Conservation (phyloP, 2,888 invertebrate genomes). For the Prostheceraeus crozeri region DNA sequence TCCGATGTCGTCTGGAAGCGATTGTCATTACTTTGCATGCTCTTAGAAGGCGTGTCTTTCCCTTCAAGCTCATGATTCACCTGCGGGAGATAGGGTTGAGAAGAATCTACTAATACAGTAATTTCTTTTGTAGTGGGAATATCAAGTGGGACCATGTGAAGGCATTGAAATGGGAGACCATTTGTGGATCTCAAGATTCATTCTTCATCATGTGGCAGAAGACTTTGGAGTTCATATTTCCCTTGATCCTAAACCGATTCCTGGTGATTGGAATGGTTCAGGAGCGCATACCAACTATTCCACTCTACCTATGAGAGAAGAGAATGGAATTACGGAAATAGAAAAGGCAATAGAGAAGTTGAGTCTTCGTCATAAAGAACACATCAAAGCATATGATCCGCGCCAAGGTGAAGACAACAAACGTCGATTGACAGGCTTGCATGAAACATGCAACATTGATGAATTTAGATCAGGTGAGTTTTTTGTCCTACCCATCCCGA, state of each 20-base stretch:
- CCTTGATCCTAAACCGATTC: slow-evolving; percentile 60
- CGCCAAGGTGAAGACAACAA: slow-evolving; percentile 91
- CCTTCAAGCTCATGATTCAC: no score
- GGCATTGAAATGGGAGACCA: slow-evolving; percentile 65
- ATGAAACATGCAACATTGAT: slow-evolving; percentile 92
- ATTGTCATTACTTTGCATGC: no score
- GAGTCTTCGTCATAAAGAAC: slow-evolving; percentile 78
- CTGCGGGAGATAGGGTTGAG: no score
- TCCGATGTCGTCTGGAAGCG: no score
- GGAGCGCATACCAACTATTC: slow-evolving; percentile 95
- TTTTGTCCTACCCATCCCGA: no score
- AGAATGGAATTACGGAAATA: slow-evolving; percentile 61
- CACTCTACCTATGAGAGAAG: slow-evolving; percentile 76
- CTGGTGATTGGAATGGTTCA: slow-evolving; percentile 60
- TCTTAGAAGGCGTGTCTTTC: no score
- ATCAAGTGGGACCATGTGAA: slow-evolving; percentile 80
- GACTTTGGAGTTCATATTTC: slow-evolving; percentile 59
- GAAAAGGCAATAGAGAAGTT: slow-evolving; percentile 90
- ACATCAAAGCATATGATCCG: slow-evolving; percentile 92
- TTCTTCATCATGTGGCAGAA: slow-evolving; percentile 59
- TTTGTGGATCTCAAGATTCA: slow-evolving; percentile 59
- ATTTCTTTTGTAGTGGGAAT: no score
- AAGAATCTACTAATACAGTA: no score
- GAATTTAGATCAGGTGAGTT: slow-evolving; percentile 73
- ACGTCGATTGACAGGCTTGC: slow-evolving; percentile 80